Percentiles rank a stretch among this genome's conserved stretches.
phyloP scores from a whole-genome alignment of 2,888 invertebrate genomes.

The Conops quadrifasciatus region DNA sequence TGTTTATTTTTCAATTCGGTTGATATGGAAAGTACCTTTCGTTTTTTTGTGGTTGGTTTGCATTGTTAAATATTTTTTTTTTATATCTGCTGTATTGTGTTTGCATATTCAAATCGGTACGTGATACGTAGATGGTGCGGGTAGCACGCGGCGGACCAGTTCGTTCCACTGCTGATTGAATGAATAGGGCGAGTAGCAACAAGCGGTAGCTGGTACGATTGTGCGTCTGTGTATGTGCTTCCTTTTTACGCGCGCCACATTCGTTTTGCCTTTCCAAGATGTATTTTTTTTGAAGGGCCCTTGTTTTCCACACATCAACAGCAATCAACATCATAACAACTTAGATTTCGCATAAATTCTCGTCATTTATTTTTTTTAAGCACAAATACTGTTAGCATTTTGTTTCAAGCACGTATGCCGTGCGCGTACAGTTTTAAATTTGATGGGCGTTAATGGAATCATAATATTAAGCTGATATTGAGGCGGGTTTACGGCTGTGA shows the following conservation, averaged over 20 bases:
- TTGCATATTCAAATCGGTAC: conserved; percentile 43
- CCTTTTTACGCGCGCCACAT: background rate
- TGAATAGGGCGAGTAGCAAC: conserved; percentile 41
- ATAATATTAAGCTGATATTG: too few relatives aligned
- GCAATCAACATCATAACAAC: conserved; percentile 36
- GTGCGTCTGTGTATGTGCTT: conserved; percentile 27
- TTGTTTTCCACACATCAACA: conserved; percentile 32
- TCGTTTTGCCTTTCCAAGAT: background rate
- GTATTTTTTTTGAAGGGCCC: conserved; percentile 19
- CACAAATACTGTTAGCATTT: background rate
- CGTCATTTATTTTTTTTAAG: background rate
- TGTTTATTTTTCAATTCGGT: conserved; percentile 59
- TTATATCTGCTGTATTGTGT: conserved; percentile 51
- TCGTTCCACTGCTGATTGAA: conserved; percentile 50
- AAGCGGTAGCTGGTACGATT: conserved; percentile 33
- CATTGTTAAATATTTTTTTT: conserved; percentile 42
- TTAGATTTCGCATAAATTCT: conserved; percentile 32
- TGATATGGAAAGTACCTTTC: conserved; percentile 44
- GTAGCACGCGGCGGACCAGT: conserved; percentile 47
- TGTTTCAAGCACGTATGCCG: background rate
- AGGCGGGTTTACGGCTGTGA: too few relatives aligned
- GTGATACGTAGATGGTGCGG: background rate
- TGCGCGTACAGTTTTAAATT: too few relatives aligned
- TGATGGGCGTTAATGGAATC: too few relatives aligned
- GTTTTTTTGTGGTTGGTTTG: conserved; percentile 31